Base-by-base conservation (phyloP, 1,140 invertebrate species). In the Drosophila melanica region DNA sequence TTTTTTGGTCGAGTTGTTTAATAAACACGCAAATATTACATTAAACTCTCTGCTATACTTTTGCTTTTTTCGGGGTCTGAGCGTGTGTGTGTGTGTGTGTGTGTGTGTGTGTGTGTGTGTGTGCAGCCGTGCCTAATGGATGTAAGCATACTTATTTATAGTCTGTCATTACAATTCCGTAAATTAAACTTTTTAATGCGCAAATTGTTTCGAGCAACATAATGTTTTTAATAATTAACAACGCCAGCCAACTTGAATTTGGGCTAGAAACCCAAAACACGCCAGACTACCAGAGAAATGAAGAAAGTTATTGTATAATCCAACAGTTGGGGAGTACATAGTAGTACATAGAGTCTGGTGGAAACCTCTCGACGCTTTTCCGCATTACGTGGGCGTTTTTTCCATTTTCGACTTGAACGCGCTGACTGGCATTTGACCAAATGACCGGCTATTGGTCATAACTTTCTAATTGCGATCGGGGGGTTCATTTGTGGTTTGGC, bases 171-270 rank as follows among this genome's bases (percentile, higher is more conserved):
- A 86, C 68, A 79, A 82, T 87, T 82, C 79, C 79, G 79, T 82
- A 87, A 89, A 87, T 82, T 87, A 82, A 89, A 70, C 79, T 89
- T 89, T 86, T 87, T 87, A 87, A 89, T 87, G 82, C 84, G 84
- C 86, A 82, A 87, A 87, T 89, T 89, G 72, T 77, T 89, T 72
- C 39, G 48, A 63, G 79, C 73, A 35, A 12, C 50, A 81, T 86
- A 81, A 85, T 65, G 70, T 84, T 75, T 86, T 71, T 81, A 81
- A 78, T 85, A 85, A 87, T 81, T 79, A 79, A 70, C 60, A 78
- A n/a, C 44, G 37, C 51, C 37, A 64, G 39, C 48, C 48, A 58
- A 9, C 33, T 7, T 14, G 27, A 27, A 23, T 37, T 44, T 70
- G 39, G 54, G 50, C 72, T 64, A 75, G 75, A 79, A 79, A 69